Evolutionary conservation across 2,113 vertebrate species (phyloP).

Genomic region (Bubo bubo): DNA sequence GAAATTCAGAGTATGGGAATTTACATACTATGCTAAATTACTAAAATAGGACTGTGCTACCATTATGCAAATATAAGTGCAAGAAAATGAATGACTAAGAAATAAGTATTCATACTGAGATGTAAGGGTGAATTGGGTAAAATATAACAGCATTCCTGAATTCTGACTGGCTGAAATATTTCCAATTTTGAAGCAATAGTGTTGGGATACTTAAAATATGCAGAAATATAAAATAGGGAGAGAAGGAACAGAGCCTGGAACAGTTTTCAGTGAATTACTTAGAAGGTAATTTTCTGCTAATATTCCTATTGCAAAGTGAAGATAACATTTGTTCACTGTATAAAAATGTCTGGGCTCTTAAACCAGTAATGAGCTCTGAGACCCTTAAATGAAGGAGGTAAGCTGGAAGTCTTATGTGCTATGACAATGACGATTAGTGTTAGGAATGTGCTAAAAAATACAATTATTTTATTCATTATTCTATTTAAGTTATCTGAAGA

Average conservation of each 20-base stretch:
- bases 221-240: background rate
- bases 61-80: background rate
- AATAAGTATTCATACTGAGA: background rate
- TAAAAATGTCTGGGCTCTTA: background rate
- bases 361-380: background rate
- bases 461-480: background rate
- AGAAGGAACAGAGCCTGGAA: background rate
- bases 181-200: background rate
- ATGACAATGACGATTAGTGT: background rate
- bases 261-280: background rate
- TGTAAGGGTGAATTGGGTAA: background rate
- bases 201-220: background rate
- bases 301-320: background rate
- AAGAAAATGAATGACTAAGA: background rate
- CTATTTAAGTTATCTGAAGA: background rate
- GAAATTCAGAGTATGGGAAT: background rate
- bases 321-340: background rate
- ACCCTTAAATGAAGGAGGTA: background rate
- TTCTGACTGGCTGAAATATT: background rate
- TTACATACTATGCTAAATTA: background rate
- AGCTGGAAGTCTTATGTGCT: background rate
- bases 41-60: background rate
- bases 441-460: background rate
- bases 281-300: background rate
- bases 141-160: background rate